Evolutionary conservation across 2,113 vertebrate species (phyloP), one percentile per base, ranked within the genome.

Genomic region (Todiramphus saurophagus): DNA sequence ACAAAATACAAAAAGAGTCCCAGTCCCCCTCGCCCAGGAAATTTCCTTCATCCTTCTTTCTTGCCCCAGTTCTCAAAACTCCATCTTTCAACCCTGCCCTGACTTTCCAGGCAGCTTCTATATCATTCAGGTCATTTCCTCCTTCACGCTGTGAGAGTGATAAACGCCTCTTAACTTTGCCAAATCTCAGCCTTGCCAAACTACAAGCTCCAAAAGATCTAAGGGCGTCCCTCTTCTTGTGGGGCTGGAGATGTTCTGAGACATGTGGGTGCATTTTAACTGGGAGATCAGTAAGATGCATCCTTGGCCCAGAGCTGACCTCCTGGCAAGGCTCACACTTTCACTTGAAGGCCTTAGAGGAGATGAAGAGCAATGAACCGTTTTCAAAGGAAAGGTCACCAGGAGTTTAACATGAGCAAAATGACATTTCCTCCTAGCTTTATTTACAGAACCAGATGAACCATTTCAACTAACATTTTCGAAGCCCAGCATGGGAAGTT

Each of bases 401-500:
- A 48, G 76, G 72, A 96, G 92, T 96, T 97, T 92, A 94, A 80
- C 90, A 78, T 72, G 76, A 96, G 51, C 76, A 81, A 95, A 90
- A 92, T 48, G 87, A 93, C 73, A 83, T 96, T 95, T 92, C 72
- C 83, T 90, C 69, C 60, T 53, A 83, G 80, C 78, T 95, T 93
- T 94, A 81, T 94, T 96, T 96, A 86, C 79, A 86, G 92, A 97
- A 81, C 73, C 90, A 96, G 83, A 86, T 87, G 92, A 95, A 93
- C 79, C 85, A 92, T 95, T 96, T 93, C 92, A 92, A 75, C 79
- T 89, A 77, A 90, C 64, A 53, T 95, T 93, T 96, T 93, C 92
- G 91, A 91, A 94, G 81, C 85, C 68, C 83, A 93, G 60, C 64
- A 83, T 68, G 83, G 68, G 79, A 89, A 93, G 18, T 83, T 94